phyloP scores from a whole-genome alignment of 2,797 vertebrate species.

The Rallus crepitans region DNA sequence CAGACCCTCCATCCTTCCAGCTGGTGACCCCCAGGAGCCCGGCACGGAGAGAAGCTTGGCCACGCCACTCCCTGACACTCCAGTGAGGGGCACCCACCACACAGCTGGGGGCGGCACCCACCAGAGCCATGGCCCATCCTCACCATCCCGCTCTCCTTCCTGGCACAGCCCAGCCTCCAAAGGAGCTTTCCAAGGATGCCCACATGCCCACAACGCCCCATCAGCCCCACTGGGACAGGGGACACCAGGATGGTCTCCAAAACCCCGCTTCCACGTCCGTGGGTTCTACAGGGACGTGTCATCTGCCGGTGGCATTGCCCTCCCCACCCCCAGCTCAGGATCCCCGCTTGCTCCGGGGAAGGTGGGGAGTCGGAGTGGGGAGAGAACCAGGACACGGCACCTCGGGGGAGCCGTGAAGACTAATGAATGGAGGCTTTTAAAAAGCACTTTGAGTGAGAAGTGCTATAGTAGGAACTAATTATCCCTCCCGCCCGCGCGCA shows the following conservation, averaged over 20 bases:
- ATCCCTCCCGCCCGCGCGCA: constrained; percentile 28
- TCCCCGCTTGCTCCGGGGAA: background rate
- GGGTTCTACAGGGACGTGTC: background rate
- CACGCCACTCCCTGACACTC: rapidly evolving
- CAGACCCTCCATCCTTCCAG: background rate
- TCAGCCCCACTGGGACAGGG: background rate
- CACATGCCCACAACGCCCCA: rapidly evolving
- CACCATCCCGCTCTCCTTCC: background rate
- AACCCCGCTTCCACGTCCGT: rapidly evolving
- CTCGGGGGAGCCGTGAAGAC: constrained; percentile 43
- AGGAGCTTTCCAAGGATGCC: background rate
- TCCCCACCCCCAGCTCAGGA: background rate
- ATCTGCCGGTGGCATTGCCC: background rate
- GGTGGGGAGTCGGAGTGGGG: background rate
- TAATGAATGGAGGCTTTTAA: constrained; percentile 61
- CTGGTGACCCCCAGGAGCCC: background rate
- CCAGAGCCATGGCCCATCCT: background rate
- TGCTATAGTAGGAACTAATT: constrained; percentile 49
- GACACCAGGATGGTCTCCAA: background rate
- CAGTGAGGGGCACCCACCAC: background rate
- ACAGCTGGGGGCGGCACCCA: background rate
- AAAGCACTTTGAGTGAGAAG: constrained; percentile 51
- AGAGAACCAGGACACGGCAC: constrained; percentile 38
- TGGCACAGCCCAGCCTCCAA: background rate
- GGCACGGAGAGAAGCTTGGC: background rate